phyloP scores from a whole-genome alignment of 2,113 vertebrate genomes.

The Cyrtonyx montezumae region DNA sequence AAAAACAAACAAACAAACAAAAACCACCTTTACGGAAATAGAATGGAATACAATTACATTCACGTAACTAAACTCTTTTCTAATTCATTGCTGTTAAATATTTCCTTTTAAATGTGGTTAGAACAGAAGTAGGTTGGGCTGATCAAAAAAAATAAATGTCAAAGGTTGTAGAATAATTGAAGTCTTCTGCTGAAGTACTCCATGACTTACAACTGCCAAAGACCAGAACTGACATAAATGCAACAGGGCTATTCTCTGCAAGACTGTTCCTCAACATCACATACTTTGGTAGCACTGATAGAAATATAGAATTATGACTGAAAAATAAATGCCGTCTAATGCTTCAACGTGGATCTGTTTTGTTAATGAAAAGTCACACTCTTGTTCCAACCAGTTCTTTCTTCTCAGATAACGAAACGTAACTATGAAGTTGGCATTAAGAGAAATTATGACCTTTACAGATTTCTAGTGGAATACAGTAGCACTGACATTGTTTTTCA shows the following conservation, averaged over 20 bases:
- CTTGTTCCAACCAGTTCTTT: neutral
- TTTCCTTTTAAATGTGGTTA: neutral
- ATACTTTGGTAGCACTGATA: neutral
- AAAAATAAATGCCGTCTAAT: slow-evolving; percentile 21
- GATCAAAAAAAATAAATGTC: neutral
- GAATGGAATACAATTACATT: neutral
- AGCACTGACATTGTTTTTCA: neutral
- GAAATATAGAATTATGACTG: neutral
- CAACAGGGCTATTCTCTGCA: neutral
- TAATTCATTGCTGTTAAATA: neutral
- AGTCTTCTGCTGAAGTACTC: neutral
- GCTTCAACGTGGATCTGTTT: neutral
- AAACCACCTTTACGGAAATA: neutral
- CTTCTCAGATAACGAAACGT: slow-evolving; percentile 2
- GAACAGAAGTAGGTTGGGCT: neutral
- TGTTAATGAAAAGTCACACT: neutral
- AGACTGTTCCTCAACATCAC: neutral
- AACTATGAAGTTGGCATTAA: neutral
- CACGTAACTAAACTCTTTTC: neutral
- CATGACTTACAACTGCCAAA: neutral
- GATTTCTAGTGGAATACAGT: neutral
- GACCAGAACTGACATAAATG: neutral
- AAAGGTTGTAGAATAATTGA: neutral
- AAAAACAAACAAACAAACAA: neutral
- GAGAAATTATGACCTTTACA: neutral